phyloP scores from a whole-genome alignment of 2,888 invertebrate genomes.

The Craniophora ligustri region DNA sequence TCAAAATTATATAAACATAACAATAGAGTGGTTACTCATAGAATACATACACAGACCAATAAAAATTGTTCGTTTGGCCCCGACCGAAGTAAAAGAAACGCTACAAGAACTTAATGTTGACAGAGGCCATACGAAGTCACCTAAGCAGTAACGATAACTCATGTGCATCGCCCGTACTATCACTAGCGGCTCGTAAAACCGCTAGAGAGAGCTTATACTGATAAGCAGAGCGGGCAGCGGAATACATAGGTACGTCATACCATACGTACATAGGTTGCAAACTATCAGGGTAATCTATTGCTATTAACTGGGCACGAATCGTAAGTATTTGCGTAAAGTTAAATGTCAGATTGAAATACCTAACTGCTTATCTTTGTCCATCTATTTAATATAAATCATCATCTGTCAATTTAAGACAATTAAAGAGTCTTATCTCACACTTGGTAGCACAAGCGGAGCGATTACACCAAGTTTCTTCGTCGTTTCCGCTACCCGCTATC shows the following conservation, averaged over 20 bases:
- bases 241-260: too few relatives aligned
- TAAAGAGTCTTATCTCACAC: too few relatives aligned
- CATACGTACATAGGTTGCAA: too few relatives aligned
- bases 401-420: too few relatives aligned
- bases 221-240: conserved; percentile 43
- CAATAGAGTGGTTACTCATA: conserved; percentile 25
- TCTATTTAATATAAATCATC: too few relatives aligned
- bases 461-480: neutral
- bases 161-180: conserved; percentile 71
- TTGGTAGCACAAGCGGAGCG: too few relatives aligned
- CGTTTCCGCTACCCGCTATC: conserved; percentile 30
- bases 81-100: conserved; percentile 48
- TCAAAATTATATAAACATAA: neutral
- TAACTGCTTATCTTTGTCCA: too few relatives aligned
- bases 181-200: conserved; percentile 72
- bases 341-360: too few relatives aligned
- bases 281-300: too few relatives aligned
- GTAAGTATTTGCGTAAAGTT: too few relatives aligned
- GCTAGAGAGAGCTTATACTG: conserved; percentile 33
- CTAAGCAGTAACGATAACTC: conserved; percentile 72
- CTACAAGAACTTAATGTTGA: conserved; percentile 46
- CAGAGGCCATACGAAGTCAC: conserved; percentile 62
- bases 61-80: conserved; percentile 47
- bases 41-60: conserved; percentile 35
- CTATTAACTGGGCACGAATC: too few relatives aligned